Evolutionary conservation across 2,888 invertebrate genomes (phyloP).

Genomic region (Agriopis leucophaearia): DNA sequence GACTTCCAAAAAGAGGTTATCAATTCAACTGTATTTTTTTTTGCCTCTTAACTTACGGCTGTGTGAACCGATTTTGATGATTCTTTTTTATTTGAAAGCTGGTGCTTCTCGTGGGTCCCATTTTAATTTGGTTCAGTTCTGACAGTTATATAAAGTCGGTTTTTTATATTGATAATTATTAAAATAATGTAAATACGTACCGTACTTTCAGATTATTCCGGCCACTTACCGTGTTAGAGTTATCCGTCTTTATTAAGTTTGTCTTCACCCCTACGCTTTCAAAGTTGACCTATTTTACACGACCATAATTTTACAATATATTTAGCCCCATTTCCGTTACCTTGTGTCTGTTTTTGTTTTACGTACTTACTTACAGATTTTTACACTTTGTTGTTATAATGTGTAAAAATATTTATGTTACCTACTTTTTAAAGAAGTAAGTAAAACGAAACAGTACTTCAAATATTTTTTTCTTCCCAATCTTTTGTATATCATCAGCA

Average conservation of each 20-base stretch:
- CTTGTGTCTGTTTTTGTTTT: conserved; percentile 15
- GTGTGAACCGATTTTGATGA: too few relatives aligned
- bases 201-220: not conserved
- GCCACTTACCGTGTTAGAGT: not conserved
- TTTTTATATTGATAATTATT: too few relatives aligned
- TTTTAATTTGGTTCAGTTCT: too few relatives aligned
- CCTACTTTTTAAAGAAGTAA: not conserved
- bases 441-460: not conserved
- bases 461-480: too few relatives aligned
- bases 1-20: too few relatives aligned
- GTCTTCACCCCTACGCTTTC: conserved; percentile 16
- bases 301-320: conserved; percentile 23
- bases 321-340: conserved; percentile 15
- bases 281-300: conserved; percentile 26
- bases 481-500: too few relatives aligned
- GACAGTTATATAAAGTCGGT: too few relatives aligned
- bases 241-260: not conserved
- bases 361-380: not conserved
- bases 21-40: too few relatives aligned
- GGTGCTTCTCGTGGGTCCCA: too few relatives aligned
- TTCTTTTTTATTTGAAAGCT: too few relatives aligned
- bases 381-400: not conserved
- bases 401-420: not conserved
- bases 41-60: too few relatives aligned
- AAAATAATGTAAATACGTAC: too few relatives aligned